These are phyloP conservation scores for Polyergus mexicanus DNA, from an alignment of 1,140 invertebrate genomes.

Conservation along the genomic window DNA sequence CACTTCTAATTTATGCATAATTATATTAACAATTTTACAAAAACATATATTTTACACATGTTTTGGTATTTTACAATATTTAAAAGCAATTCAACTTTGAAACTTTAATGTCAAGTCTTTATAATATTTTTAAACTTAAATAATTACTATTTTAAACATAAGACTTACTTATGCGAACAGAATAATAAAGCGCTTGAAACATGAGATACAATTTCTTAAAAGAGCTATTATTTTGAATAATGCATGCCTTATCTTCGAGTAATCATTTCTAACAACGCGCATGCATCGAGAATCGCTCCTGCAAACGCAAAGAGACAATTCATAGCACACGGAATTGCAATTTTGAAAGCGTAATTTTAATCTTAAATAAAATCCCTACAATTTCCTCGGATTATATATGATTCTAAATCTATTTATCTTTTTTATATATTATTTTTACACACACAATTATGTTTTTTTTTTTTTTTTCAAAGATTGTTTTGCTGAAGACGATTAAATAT, in stretches of 20 bases:
- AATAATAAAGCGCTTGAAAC: conserved; percentile 16
- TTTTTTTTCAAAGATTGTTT: conserved; percentile 24
- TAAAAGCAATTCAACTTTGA: background rate
- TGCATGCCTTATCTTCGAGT: conserved; percentile 21
- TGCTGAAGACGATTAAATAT: background rate
- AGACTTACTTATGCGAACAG: background rate
- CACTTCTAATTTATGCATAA: background rate
- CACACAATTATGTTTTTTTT: background rate
- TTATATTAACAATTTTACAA: background rate
- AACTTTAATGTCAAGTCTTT: background rate
- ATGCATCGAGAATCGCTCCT: background rate
- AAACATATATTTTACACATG: background rate
- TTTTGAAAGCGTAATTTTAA: background rate
- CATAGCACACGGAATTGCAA: background rate
- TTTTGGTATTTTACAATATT: background rate
- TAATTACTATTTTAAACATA: conserved; percentile 12
- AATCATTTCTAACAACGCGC: conserved; percentile 4
- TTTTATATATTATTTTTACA: background rate
- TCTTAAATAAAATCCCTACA: background rate
- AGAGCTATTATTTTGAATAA: conserved; percentile 28
- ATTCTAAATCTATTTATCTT: background rate
- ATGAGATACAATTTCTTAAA: conserved; percentile 4
- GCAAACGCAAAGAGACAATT: conserved; percentile 20
- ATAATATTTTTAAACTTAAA: background rate
- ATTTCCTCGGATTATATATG: background rate